Base-by-base conservation (phyloP, 2,888 invertebrate genomes). In the Cryptus viduatorius region DNA sequence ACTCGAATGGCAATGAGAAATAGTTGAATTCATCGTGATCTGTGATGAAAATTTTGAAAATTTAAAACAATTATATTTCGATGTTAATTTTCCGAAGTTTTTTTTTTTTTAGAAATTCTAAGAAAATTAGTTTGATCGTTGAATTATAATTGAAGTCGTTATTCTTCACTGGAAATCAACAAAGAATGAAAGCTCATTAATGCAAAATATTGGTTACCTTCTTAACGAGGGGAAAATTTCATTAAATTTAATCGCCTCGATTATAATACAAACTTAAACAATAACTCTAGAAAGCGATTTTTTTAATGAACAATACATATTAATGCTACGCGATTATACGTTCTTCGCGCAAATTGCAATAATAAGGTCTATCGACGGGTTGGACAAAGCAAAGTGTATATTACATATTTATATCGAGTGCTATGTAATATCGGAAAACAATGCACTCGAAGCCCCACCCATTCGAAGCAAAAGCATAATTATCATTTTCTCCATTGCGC, bases 381-480 rank as follows among this genome's bases (percentile, higher is more conserved):
- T 29, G 29, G 31, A 61, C 29, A 37, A 56, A 46, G 37, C 77
- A 64, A 44, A 16, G 31, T 19, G 77, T 48, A 46, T 48, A 78
- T 82, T 61, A 48, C 31, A 29, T 68, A 72, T 79, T 73, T 78
- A 50, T 42, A 44, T 31, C 8, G 14, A 61, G 12, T 46, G 65
- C 56, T 7, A 71, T 48, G 61, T 61, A 61, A 77, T 71, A 65
- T 77, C 50, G 53, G 68, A 65, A 61, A 73, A 71, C 76, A 82
- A 78, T 73, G 67, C 67, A 68, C 48, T 37, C 67, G 19, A 73
- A 31, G 61, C 72, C 61, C 67, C 67, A 48, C 82, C 46, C 61
- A 69, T 48, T 46, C 44, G 53, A 59, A 10, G 69, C 61, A 79
- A 77, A 81, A 77, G 67, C 61, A 37, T 37, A 82, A 82, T 79